phyloP scores from a whole-genome alignment of 2,797 vertebrate genomes.

The Loriculus beryllinus region DNA sequence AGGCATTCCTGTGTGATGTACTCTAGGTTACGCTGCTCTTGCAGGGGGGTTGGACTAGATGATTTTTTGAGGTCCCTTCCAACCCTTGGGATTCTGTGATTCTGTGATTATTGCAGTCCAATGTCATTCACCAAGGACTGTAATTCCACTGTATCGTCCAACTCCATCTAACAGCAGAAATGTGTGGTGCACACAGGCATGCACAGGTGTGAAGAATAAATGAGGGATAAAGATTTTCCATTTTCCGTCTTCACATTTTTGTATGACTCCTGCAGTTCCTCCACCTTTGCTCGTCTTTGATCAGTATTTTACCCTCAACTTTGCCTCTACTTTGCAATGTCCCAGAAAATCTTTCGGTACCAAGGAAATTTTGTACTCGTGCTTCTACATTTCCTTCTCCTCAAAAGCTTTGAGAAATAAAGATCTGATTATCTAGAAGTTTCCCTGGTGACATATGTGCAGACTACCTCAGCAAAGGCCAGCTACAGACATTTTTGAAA shows the following conservation, averaged over 20 bases:
- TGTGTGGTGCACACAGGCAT: not conserved
- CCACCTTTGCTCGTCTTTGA: not conserved
- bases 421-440: not conserved
- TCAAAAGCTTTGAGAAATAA: not conserved
- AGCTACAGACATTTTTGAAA: not conserved
- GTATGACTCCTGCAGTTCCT: not conserved
- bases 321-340: not conserved
- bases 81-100: too few relatives aligned
- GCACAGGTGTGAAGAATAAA: not conserved
- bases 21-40: too few relatives aligned
- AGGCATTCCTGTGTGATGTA: not conserved
- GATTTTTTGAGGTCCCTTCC: too few relatives aligned
- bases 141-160: not conserved
- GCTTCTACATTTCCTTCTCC: not conserved
- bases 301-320: not conserved
- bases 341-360: not conserved
- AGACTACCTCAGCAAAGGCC: not conserved
- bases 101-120: too few relatives aligned
- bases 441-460: not conserved
- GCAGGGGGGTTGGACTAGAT: too few relatives aligned
- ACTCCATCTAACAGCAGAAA: conserved; percentile 26
- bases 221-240: not conserved
- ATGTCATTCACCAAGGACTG: not conserved
- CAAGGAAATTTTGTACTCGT: not conserved
- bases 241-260: not conserved